phyloP scores from a whole-genome alignment of 1,140 invertebrate genomes.

The Dolichoris vasculosae region DNA sequence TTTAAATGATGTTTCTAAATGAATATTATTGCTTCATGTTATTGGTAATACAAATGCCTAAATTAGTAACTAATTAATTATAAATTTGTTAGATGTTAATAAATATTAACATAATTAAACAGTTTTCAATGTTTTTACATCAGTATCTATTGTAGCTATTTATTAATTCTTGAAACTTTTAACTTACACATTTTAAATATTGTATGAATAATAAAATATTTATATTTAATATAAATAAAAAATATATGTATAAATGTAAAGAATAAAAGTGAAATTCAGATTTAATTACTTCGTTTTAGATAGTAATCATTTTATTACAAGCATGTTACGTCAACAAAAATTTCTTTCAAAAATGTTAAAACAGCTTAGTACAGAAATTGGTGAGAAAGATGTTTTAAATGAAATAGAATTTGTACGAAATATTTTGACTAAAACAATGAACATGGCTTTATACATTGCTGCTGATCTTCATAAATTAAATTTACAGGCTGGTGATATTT shows the following conservation, averaged over 20 bases:
- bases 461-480: slow-evolving; percentile 80
- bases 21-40: too few relatives aligned
- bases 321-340: slow-evolving; percentile 84
- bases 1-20: too few relatives aligned
- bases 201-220: too few relatives aligned
- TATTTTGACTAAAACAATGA: slow-evolving; percentile 77
- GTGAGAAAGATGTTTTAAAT: slow-evolving; percentile 75
- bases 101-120: too few relatives aligned
- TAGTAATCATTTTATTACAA: slow-evolving; percentile 82
- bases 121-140: too few relatives aligned
- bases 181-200: too few relatives aligned
- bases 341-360: slow-evolving; percentile 83
- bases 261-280: background rate
- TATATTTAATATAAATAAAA: background rate
- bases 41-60: too few relatives aligned
- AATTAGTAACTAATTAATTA: too few relatives aligned
- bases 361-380: slow-evolving; percentile 76
- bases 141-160: too few relatives aligned
- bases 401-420: slow-evolving; percentile 79
- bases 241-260: background rate
- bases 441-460: slow-evolving; percentile 83
- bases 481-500: slow-evolving; percentile 70
- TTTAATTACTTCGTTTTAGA: slow-evolving; percentile 72
- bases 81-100: too few relatives aligned
- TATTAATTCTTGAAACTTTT: too few relatives aligned